These are phyloP conservation scores for Callorhinus ursinus DNA, from an alignment of 2,113 vertebrate genomes.

Conservation along the genomic window DNA sequence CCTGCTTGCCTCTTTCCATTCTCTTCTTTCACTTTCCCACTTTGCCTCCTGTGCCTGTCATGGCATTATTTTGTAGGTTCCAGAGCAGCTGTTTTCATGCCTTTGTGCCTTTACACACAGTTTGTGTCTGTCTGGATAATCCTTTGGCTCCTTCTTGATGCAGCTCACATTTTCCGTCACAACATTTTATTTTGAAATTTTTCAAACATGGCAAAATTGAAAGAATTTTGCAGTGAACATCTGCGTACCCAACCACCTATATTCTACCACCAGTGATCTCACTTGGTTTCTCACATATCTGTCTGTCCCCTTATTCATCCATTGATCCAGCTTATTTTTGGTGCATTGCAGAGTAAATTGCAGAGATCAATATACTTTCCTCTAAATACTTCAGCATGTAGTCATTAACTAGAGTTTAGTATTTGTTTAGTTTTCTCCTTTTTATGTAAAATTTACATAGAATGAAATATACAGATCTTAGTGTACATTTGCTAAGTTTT, in stretches of 20 bases:
- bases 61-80: background rate
- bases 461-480: background rate
- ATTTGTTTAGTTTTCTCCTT: background rate
- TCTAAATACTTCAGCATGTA: background rate
- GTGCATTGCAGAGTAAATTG: background rate
- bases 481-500: background rate
- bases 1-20: background rate
- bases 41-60: background rate
- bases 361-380: background rate
- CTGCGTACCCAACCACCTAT: background rate
- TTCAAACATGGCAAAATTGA: background rate
- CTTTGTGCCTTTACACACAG: background rate
- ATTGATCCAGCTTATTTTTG: background rate
- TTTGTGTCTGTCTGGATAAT: background rate
- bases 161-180: background rate
- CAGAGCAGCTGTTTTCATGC: background rate
- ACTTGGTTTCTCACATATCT: background rate
- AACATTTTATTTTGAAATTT: background rate
- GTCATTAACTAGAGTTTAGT: conserved; percentile 15
- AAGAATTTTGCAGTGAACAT: background rate
- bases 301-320: background rate
- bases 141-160: background rate
- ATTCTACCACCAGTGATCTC: background rate
- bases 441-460: background rate
- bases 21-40: background rate